These are phyloP conservation scores for Capricornis sumatraensis DNA, from an alignment of 2,113 vertebrate species.

Conservation along the genomic window DNA sequence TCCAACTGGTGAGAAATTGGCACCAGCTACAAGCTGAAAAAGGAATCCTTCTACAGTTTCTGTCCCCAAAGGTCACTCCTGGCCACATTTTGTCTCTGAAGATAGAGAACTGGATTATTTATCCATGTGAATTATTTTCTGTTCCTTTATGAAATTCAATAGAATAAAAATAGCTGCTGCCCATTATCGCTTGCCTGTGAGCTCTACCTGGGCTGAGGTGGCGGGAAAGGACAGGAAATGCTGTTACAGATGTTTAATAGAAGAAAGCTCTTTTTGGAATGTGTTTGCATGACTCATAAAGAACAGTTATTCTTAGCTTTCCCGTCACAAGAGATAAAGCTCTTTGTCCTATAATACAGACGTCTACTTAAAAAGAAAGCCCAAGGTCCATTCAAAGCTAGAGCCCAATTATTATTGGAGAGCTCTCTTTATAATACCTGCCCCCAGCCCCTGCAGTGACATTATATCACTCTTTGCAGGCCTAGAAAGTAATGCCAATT, in stretches of 20 bases:
- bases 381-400: constrained; percentile 52
- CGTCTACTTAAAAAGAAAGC: constrained; percentile 68
- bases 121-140: constrained; percentile 62
- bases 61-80: constrained; percentile 56
- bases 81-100: constrained; percentile 58
- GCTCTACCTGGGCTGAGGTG: constrained; percentile 71
- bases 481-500: constrained; percentile 29
- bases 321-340: constrained; percentile 66
- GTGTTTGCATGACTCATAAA: constrained; percentile 78
- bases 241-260: constrained; percentile 68
- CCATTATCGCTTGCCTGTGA: constrained; percentile 53
- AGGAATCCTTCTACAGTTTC: constrained; percentile 32
- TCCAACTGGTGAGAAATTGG: constrained; percentile 38
- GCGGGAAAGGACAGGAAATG: constrained; percentile 59
- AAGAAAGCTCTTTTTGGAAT: constrained; percentile 72
- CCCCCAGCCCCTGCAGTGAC: constrained; percentile 22
- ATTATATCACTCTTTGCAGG: constrained; percentile 38
- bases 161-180: constrained; percentile 67
- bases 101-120: constrained; percentile 62
- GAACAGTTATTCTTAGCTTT: constrained; percentile 75
- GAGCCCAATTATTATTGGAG: constrained; percentile 21
- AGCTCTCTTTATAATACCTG: constrained; percentile 39
- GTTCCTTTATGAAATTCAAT: constrained; percentile 71
- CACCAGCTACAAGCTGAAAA: constrained; percentile 1
- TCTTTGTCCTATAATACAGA: constrained; percentile 68